Percentiles rank a stretch among this genome's conserved stretches.
These are phyloP conservation scores for Tenthredo distinguenda DNA, from an alignment of 2,888 invertebrate species.

Conservation along the genomic window DNA sequence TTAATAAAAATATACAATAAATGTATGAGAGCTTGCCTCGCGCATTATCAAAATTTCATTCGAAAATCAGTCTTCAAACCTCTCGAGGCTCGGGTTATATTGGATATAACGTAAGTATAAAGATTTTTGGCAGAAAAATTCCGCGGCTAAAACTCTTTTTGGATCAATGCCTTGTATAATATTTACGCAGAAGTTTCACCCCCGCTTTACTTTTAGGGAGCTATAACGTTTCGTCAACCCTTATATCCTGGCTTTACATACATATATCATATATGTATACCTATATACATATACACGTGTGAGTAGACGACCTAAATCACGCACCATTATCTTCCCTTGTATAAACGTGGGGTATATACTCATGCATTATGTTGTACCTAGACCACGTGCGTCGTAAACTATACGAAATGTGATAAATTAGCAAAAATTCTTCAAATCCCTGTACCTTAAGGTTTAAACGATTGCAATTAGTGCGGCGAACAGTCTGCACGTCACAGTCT, in stretches of 20 bases:
- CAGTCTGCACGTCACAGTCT: neutral
- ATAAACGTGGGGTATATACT: neutral
- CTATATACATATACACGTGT: neutral
- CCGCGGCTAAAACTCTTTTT: neutral
- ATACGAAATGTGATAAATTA: neutral
- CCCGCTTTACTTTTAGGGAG: neutral
- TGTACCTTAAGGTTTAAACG: neutral
- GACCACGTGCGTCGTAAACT: neutral
- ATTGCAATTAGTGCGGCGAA: neutral
- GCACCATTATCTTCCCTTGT: neutral
- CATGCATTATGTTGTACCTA: neutral
- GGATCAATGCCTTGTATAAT: constrained; percentile 41
- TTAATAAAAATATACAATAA: constrained; percentile 31
- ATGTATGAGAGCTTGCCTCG: neutral
- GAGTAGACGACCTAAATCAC: constrained; percentile 1
- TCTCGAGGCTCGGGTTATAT: neutral
- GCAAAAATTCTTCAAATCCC: neutral
- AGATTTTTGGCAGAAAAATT: constrained; percentile 16
- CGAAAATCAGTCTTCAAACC: neutral
- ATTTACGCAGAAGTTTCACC: constrained; percentile 1
- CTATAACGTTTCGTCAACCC: constrained; percentile 18
- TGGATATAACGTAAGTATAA: neutral
- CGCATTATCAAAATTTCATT: neutral
- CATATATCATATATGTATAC: neutral
- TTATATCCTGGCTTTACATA: neutral